Conservation (phyloP, 2,113 vertebrate genomes). For the Phyllostomus discolor region DNA sequence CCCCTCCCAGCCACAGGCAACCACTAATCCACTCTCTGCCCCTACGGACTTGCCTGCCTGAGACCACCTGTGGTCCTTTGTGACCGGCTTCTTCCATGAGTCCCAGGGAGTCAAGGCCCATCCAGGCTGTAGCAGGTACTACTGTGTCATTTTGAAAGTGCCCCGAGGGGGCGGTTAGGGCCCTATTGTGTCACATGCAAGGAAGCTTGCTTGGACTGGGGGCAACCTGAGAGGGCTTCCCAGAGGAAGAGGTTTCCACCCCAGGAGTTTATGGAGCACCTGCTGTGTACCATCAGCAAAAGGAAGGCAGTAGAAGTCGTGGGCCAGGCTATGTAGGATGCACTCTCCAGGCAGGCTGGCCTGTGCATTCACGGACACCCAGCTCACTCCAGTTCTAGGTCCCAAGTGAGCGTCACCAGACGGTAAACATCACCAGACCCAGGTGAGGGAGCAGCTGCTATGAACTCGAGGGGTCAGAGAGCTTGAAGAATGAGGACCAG, state of each 20-base stretch:
- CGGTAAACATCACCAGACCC: background rate
- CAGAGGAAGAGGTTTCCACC: background rate
- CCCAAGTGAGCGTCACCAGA: background rate
- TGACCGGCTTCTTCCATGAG: background rate
- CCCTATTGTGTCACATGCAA: background rate
- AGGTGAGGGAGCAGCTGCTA: background rate
- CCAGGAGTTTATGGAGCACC: background rate
- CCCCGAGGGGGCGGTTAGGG: background rate
- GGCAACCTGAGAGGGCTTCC: background rate
- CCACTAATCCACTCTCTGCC: background rate
- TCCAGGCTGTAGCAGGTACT: fast-evolving
- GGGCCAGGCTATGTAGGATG: background rate
- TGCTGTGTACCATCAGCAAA: background rate
- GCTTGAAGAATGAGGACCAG: background rate
- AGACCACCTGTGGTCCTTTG: background rate
- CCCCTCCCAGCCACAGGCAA: background rate
- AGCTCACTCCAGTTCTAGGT: background rate
- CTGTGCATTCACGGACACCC: background rate
- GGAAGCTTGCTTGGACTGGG: background rate
- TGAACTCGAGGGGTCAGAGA: background rate
- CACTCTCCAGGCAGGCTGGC: background rate
- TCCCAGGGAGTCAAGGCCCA: fast-evolving
- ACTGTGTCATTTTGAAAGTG: background rate
- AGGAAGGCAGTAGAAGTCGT: background rate
- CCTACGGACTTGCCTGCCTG: background rate